Conservation (phyloP, 2,797 vertebrate species). For the Pelobates cultripes region DNA sequence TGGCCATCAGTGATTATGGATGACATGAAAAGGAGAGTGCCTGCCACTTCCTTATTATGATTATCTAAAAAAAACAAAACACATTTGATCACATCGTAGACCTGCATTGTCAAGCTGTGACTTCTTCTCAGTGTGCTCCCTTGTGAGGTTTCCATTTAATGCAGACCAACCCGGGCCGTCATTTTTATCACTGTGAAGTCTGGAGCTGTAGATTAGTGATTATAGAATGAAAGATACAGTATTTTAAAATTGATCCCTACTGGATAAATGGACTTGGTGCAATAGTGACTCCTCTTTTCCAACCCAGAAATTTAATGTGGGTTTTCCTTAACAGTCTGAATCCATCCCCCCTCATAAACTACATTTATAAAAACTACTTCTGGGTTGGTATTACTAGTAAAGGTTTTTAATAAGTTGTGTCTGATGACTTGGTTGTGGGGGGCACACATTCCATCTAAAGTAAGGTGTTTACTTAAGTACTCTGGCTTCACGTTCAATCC, state of each 20-base stretch:
- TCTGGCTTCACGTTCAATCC: neutral
- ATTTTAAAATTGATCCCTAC: constrained; percentile 30
- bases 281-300: constrained; percentile 13
- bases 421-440: neutral
- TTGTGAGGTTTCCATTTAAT: constrained; percentile 40
- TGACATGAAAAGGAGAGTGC: neutral
- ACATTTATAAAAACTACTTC: neutral
- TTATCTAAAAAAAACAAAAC: constrained; percentile 1
- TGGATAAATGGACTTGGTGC: constrained; percentile 27
- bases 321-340: constrained; percentile 5
- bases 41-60: constrained; percentile 5
- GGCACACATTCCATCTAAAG: neutral
- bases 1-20: constrained; percentile 63
- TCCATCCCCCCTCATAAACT: neutral
- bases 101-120: constrained; percentile 32
- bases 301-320: neutral
- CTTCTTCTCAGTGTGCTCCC: constrained; percentile 28
- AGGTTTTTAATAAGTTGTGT: constrained; percentile 13
- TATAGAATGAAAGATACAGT: constrained; percentile 21
- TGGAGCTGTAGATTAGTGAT: constrained; percentile 35
- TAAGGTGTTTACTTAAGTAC: neutral
- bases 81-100: constrained; percentile 25
- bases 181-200: constrained; percentile 46
- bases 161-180: constrained; percentile 15
- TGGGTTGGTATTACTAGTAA: constrained; percentile 5